Conservation (phyloP, 2,888 invertebrate species). For the Tiliacea citrago region DNA sequence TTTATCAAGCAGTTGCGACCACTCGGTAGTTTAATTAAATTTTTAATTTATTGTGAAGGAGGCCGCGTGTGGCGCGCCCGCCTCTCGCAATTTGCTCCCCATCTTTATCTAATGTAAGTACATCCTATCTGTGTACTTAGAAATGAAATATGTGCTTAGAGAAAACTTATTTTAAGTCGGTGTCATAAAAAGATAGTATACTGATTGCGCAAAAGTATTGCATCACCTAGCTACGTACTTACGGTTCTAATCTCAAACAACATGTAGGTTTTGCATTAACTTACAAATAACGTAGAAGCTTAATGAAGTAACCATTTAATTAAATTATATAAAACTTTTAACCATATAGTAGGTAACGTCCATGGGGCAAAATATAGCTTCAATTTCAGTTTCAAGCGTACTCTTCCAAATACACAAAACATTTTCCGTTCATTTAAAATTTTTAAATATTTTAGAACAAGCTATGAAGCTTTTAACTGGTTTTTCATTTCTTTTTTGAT, state of each 20-base stretch:
- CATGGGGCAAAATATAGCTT: not conserved
- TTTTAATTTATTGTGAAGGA: conserved; percentile 86
- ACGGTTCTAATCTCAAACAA: not conserved
- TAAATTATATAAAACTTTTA: not conserved
- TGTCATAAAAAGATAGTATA: not conserved
- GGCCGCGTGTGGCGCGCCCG: conserved; percentile 77
- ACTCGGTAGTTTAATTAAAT: conserved; percentile 87
- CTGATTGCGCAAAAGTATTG: not conserved
- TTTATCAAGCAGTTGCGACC: conserved; percentile 85
- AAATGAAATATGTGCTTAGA: conserved; percentile 48
- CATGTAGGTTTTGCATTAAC: not conserved
- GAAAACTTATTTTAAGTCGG: conserved; percentile 25
- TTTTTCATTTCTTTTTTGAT: not conserved
- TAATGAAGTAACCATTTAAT: not conserved
- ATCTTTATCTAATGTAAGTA: conserved; percentile 72
- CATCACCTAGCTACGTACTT: not conserved
- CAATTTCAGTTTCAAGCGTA: not conserved
- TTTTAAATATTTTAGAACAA: not conserved
- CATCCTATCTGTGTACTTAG: conserved; percentile 63
- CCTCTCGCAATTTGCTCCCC: conserved; percentile 76
- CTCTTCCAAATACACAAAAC: not conserved
- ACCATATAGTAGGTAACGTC: not conserved
- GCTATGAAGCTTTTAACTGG: not conserved
- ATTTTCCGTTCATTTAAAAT: not conserved
- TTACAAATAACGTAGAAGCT: not conserved